phyloP scores from a whole-genome alignment of 2,888 invertebrate genomes.

The Cephus spinipes region DNA sequence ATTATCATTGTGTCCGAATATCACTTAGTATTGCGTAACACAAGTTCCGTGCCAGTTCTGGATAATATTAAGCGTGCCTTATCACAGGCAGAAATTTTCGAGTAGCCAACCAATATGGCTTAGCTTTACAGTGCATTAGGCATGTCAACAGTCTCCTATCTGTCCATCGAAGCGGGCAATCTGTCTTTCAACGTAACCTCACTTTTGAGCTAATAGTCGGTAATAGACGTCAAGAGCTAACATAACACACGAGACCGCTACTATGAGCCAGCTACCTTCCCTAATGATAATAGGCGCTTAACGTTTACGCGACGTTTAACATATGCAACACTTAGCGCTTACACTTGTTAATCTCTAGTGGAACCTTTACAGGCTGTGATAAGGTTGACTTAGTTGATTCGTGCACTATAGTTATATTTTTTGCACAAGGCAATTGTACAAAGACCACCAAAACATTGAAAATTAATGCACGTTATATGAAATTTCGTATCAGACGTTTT shows the following conservation, averaged over 20 bases:
- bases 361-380: background rate
- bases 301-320: background rate
- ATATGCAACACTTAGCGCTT: background rate
- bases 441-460: background rate
- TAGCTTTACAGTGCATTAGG: constrained; percentile 51
- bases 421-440: background rate
- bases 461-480: background rate
- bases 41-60: background rate
- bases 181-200: constrained; percentile 41
- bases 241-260: constrained; percentile 28
- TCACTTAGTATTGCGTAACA: background rate
- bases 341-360: background rate
- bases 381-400: background rate
- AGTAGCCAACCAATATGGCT: constrained; percentile 38
- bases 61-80: background rate
- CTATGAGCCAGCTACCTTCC: background rate
- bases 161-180: constrained; percentile 41
- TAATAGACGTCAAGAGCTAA: constrained; percentile 47
- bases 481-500: background rate
- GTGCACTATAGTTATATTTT: background rate
- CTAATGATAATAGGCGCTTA: constrained; percentile 2
- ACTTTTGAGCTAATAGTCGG: constrained; percentile 40
- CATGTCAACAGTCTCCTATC: constrained; percentile 56
- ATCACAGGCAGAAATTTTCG: constrained; percentile 24
- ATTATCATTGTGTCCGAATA: background rate